Evolutionary conservation across 2,797 vertebrate genomes (phyloP), one percentile per base, ranked within the genome.

Genomic region (Ambastaia sidthimunki): DNA sequence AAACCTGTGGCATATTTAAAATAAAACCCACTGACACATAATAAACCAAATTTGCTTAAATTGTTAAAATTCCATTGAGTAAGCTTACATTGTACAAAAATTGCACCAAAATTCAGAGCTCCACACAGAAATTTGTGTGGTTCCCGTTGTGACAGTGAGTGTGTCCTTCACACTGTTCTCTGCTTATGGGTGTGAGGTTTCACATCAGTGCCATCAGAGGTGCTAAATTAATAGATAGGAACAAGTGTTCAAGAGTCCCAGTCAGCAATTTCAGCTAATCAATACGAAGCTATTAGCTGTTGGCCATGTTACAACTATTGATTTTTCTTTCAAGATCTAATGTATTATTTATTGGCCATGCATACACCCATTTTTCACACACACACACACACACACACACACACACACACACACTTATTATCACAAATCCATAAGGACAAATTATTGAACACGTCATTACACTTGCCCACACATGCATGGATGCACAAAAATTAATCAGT

Each of bases 211-310:
- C 86, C 82, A 82, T 80, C 84, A 87, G 89, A 90, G 89, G 91
- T 91, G 89, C 90, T 91, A 85, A 87, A 70, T 82, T 85, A 89
- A 84, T 82, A 89, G 88, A 86, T 84, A 87, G 86, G 85, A 90
- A 92, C 90, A 92, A 90, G 89, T 92, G 91, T 92, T 91, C 83
- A 89, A 28, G 81, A 86, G 85, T 87, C 83, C 21, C 85, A 47
- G 86, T 92, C 90, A 91, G 90, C 85, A 85, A 69, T 90, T 89
- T 88, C 84, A 86, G 83, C 83, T 85, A 87, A 91, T 93, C 91
- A 87, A 93, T 93, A 92, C 71, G 78, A 89, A 86, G 88, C 90
- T 91, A 92, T 93, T 92, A 93, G 87, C 87, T 87, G 85, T 89
- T 88, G 91, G 90, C 89, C 87, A 86, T 86, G 84, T 92, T 91